phyloP scores from a whole-genome alignment of 37 sponge, comb jelly and placozoan species.

The Bolinopsis microptera region DNA sequence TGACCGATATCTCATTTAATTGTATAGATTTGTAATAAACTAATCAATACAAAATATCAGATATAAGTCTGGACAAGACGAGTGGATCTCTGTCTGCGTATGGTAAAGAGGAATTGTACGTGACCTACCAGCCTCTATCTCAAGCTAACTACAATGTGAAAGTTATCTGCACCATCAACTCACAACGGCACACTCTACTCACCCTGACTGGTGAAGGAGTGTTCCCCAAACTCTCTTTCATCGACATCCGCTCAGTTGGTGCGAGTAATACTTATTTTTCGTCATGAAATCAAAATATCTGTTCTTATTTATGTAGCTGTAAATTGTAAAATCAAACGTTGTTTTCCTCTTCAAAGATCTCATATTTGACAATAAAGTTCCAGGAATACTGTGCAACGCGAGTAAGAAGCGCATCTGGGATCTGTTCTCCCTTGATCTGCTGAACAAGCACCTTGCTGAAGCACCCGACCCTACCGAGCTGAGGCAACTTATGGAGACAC shows the following conservation, averaged over 20 bases:
- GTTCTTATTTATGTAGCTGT: no score
- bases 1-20: no score
- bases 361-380: slow-evolving; percentile 59
- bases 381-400: slow-evolving; percentile 63
- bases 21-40: no score
- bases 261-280: background rate
- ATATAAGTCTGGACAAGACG: slow-evolving; percentile 15
- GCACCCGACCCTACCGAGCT: slow-evolving; percentile 80
- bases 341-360: background rate
- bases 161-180: slow-evolving; percentile 41
- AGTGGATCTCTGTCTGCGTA: slow-evolving; percentile 42
- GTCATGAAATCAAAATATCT: no score
- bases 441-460: slow-evolving; percentile 73
- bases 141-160: slow-evolving; percentile 28
- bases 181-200: slow-evolving; percentile 57
- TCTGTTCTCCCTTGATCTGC: slow-evolving; percentile 79
- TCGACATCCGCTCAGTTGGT: slow-evolving; percentile 69
- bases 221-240: slow-evolving; percentile 78
- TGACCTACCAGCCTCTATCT: slow-evolving; percentile 50
- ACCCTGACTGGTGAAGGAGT: slow-evolving; percentile 68
- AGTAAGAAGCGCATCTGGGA: slow-evolving; percentile 84
- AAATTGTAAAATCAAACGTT: no score
- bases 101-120: slow-evolving; percentile 36
- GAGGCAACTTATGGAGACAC: slow-evolving; percentile 81
- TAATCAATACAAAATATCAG: no score